Conservation (phyloP, 2,113 vertebrate genomes). For the Hyperoodon ampullatus region DNA sequence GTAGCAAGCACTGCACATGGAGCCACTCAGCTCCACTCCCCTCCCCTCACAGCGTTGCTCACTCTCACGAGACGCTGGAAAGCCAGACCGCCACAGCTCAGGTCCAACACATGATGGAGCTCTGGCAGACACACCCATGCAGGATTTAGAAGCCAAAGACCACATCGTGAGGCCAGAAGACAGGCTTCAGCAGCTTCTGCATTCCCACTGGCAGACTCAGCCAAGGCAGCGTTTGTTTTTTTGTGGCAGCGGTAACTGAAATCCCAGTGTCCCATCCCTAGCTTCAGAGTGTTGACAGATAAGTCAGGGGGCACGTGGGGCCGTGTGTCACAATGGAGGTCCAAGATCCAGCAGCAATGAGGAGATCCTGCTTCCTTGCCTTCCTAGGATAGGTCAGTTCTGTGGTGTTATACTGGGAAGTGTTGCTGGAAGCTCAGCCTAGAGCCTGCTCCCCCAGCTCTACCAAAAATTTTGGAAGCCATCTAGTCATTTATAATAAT, state of each 20-base stretch:
- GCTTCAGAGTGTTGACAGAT: background rate
- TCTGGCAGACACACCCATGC: background rate
- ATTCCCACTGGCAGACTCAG: background rate
- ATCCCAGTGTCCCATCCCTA: background rate
- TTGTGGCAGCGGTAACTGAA: background rate
- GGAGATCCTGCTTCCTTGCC: background rate
- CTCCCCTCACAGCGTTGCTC: background rate
- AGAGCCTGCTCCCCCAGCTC: background rate
- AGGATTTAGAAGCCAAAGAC: background rate
- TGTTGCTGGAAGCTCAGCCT: background rate
- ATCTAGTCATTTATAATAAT: background rate
- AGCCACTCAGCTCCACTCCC: background rate
- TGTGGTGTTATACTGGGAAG: background rate
- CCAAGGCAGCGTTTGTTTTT: background rate
- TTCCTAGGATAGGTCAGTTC: background rate
- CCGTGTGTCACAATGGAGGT: background rate
- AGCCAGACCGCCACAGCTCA: fast-evolving
- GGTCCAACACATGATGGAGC: no score
- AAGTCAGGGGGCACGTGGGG: background rate
- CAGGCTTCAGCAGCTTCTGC: background rate
- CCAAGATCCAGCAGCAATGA: background rate
- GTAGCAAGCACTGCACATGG: fast-evolving
- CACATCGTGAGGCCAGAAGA: background rate
- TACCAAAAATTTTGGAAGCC: background rate
- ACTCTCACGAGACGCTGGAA: background rate